These are phyloP conservation scores for Mustela nigripes DNA, from an alignment of 2,113 vertebrate genomes.

Conservation along the genomic window DNA sequence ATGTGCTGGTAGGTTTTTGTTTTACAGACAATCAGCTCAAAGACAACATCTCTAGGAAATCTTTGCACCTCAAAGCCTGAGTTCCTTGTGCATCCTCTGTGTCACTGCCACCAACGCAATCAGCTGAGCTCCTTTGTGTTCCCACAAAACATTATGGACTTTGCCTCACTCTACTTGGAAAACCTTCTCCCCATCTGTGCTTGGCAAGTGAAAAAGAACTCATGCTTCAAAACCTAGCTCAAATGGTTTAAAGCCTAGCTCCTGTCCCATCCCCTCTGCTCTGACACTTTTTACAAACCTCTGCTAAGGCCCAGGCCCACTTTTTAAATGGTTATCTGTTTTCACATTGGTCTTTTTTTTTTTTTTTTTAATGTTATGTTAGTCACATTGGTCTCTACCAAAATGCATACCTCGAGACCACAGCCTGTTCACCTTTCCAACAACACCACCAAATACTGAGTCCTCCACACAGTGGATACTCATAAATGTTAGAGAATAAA, in stretches of 20 bases:
- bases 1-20: neutral
- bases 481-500: constrained; percentile 34
- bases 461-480: neutral
- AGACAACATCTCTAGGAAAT: neutral
- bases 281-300: neutral
- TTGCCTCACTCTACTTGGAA: constrained; percentile 3
- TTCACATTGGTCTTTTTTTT: neutral
- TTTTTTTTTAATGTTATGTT: no score
- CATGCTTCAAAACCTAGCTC: neutral
- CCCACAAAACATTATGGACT: neutral
- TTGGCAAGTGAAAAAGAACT: constrained; percentile 31
- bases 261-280: neutral
- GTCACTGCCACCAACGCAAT: neutral
- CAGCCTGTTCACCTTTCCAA: neutral
- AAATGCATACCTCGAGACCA: neutral
- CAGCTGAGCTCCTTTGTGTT: neutral
- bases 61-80: neutral
- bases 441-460: neutral
- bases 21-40: neutral
- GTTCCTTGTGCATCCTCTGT: neutral
- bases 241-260: neutral
- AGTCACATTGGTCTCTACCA: neutral
- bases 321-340: neutral
- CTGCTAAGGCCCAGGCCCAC: neutral
- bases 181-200: neutral